Conservation (phyloP, 2,888 invertebrate species). For the Thera britannica region DNA sequence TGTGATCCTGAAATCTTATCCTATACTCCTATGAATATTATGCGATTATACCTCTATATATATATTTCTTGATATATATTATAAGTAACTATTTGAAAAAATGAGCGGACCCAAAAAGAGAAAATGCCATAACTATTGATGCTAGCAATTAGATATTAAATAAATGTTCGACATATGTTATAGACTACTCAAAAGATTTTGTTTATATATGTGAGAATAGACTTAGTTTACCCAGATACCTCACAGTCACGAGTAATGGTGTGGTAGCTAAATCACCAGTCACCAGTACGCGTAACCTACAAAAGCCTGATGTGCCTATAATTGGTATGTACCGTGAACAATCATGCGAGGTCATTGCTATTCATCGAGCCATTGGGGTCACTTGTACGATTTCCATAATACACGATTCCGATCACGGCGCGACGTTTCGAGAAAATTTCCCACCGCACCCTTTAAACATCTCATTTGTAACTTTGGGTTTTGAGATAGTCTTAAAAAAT, state of each 20-base stretch:
- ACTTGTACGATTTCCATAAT: conserved; percentile 66
- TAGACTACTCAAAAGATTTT: too few relatives aligned
- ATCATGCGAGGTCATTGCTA: conserved; percentile 75
- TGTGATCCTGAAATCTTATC: too few relatives aligned
- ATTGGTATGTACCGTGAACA: conserved; percentile 50
- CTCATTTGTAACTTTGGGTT: background rate
- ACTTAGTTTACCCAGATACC: background rate
- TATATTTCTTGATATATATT: too few relatives aligned
- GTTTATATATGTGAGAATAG: too few relatives aligned
- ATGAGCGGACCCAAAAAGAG: too few relatives aligned
- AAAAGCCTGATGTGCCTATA: conserved; percentile 44
- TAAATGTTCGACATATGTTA: too few relatives aligned
- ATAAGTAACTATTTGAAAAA: too few relatives aligned
- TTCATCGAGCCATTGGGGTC: conserved; percentile 73
- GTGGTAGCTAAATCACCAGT: conserved; percentile 4
- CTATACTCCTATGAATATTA: too few relatives aligned
- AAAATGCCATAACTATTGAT: too few relatives aligned
- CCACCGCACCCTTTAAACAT: conserved; percentile 14
- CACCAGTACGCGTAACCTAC: conserved; percentile 47
- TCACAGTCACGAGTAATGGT: too few relatives aligned
- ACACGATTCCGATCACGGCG: conserved; percentile 52
- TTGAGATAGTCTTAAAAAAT: background rate
- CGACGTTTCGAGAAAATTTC: conserved; percentile 52
- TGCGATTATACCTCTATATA: too few relatives aligned
- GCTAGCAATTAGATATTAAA: too few relatives aligned